A percentile compares a stretch with the other conserved stretches of the same genome.
Evolutionary conservation across 1,140 invertebrate species (phyloP).

Genomic region (Heliothis virescens): DNA sequence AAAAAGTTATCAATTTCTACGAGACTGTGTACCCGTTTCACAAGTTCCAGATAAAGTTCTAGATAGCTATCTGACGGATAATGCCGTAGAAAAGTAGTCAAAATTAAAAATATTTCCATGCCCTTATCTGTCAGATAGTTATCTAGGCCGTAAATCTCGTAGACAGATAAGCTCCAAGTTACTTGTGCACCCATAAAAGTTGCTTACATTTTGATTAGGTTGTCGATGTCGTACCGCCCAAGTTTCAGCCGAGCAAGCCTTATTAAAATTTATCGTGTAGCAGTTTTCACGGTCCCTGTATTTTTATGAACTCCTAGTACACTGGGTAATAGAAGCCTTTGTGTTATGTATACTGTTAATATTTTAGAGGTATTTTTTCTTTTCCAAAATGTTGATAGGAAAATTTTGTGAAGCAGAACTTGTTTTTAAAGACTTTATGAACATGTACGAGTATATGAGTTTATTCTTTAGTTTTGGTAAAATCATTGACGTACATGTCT

Average conservation of each 20-base stretch:
- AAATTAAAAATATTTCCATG: too few relatives aligned
- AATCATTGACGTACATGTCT: too few relatives aligned
- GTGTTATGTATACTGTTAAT: not conserved
- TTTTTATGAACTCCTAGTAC: not conserved
- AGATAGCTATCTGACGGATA: too few relatives aligned
- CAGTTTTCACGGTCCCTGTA: not conserved
- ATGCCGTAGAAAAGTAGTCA: too few relatives aligned
- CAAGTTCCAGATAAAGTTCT: too few relatives aligned
- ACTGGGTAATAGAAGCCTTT: not conserved
- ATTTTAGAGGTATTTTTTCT: not conserved
- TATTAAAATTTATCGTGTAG: slow-evolving; percentile 9
- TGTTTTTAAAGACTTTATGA: too few relatives aligned
- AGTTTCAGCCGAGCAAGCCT: not conserved
- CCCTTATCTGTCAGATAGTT: too few relatives aligned
- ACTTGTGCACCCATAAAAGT: not conserved
- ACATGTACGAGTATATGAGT: too few relatives aligned
- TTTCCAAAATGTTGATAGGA: not conserved
- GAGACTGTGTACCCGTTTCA: too few relatives aligned
- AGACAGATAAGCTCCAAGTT: slow-evolving; percentile 1
- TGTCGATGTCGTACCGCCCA: not conserved
- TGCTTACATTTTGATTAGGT: slow-evolving; percentile 31
- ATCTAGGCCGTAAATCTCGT: not conserved
- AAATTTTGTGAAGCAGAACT: too few relatives aligned
- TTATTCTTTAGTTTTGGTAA: too few relatives aligned
- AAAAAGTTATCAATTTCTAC: not conserved